A percentile compares a stretch with the other conserved stretches of the same genome.
These are phyloP conservation scores for Elephas maximus DNA, from an alignment of 2,113 vertebrate species.

Conservation along the genomic window DNA sequence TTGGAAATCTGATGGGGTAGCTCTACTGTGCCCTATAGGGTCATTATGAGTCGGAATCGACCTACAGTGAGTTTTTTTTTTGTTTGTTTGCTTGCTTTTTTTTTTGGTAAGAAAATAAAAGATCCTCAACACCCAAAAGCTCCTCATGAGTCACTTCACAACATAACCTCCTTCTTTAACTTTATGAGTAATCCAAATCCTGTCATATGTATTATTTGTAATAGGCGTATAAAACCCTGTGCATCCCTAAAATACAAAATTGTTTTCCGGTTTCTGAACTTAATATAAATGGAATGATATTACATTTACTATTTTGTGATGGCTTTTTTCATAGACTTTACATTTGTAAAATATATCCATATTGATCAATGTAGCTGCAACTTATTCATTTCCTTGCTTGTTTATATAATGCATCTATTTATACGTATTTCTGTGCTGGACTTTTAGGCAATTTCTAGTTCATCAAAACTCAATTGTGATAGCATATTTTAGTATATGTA, in stretches of 20 bases:
- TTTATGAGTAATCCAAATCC: not conserved
- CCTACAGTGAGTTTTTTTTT: no score
- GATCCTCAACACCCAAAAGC: not conserved
- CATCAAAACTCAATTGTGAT: not conserved
- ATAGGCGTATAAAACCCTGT: not conserved
- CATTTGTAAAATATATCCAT: not conserved
- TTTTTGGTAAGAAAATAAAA: not conserved
- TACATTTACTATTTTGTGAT: not conserved
- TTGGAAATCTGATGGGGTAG: no score
- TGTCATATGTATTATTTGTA: not conserved
- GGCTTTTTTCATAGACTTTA: not conserved
- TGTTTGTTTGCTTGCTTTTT: no score
- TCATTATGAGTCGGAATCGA: no score
- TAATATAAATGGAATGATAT: not conserved
- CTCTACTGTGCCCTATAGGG: no score
- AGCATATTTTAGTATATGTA: not conserved
- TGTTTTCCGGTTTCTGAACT: not conserved
- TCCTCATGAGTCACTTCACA: not conserved
- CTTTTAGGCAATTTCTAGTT: not conserved
- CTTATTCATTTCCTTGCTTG: not conserved
- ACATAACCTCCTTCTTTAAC: not conserved
- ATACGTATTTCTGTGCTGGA: slow-evolving; percentile 25
- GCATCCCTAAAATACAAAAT: not conserved
- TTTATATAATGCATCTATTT: not conserved
- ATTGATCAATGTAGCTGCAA: not conserved